Percentiles rank a stretch among this genome's conserved stretches.
Evolutionary conservation across 2,888 invertebrate genomes (phyloP).

Genomic region (Caenorhabditis angaria): DNA sequence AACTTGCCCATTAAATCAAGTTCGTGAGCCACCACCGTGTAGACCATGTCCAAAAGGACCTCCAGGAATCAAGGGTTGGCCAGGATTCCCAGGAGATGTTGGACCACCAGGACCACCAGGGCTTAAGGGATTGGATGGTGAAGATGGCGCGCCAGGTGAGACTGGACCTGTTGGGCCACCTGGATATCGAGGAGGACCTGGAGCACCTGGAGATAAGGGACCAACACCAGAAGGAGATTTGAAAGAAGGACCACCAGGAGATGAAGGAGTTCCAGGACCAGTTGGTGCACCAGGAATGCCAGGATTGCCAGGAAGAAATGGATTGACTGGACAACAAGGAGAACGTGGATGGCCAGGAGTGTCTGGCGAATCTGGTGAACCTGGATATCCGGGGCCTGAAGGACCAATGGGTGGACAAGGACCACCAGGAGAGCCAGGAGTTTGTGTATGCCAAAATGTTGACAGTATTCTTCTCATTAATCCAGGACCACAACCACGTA

Average conservation of each 20-base stretch:
- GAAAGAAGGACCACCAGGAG: slow-evolving; percentile 60
- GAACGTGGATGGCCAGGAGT: slow-evolving; percentile 63
- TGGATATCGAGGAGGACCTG: slow-evolving; percentile 68
- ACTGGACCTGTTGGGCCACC: slow-evolving; percentile 59
- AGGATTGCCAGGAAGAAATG: slow-evolving; percentile 70
- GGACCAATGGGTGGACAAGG: slow-evolving; percentile 67
- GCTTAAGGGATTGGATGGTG: slow-evolving; percentile 69
- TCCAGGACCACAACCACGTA: slow-evolving; percentile 66
- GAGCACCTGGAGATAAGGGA: slow-evolving; percentile 72
- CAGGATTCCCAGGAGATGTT: slow-evolving; percentile 71
- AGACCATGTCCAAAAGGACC: slow-evolving; percentile 68
- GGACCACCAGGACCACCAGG: slow-evolving; percentile 70
- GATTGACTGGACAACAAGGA: slow-evolving; percentile 64
- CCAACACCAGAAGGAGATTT: slow-evolving; percentile 68
- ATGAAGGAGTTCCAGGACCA: slow-evolving; percentile 70
- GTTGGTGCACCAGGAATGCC: slow-evolving; percentile 70
- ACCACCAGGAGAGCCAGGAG: slow-evolving; percentile 69
- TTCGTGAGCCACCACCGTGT: slow-evolving; percentile 72
- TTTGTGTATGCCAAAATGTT: slow-evolving; percentile 72
- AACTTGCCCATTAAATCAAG: slow-evolving; percentile 68
- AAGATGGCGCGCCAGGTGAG: slow-evolving; percentile 69
- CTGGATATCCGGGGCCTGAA: slow-evolving; percentile 69
- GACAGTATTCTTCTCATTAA: slow-evolving; percentile 71
- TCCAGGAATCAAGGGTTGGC: slow-evolving; percentile 72
- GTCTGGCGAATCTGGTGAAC: slow-evolving; percentile 66